A percentile compares a stretch with the other conserved stretches of the same genome.
These are phyloP conservation scores for Philaethria dido DNA, from an alignment of 2,888 invertebrate genomes.

Conservation along the genomic window DNA sequence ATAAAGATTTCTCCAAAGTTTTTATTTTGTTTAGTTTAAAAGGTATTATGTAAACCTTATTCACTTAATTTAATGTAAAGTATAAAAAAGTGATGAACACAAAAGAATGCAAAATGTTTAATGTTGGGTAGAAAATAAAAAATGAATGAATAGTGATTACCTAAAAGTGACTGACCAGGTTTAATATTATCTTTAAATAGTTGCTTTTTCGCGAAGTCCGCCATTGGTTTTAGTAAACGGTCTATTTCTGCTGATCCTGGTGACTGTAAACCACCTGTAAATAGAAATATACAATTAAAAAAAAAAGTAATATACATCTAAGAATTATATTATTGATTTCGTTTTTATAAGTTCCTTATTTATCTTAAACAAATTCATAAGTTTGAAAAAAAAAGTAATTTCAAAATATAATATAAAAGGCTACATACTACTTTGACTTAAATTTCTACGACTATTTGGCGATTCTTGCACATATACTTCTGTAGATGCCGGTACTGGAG, in stretches of 20 bases:
- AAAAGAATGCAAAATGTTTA: background rate
- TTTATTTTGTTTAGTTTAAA: background rate
- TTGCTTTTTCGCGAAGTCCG: conserved; percentile 77
- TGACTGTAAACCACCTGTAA: conserved; percentile 72
- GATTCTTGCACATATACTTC: conserved; percentile 71
- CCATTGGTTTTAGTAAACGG: conserved; percentile 86
- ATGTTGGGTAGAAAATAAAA: conserved; percentile 4
- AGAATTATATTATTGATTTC: too few relatives aligned
- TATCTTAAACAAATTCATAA: too few relatives aligned
- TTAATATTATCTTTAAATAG: conserved; percentile 82
- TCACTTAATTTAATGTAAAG: background rate
- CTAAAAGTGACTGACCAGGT: conserved; percentile 83
- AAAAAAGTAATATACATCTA: background rate
- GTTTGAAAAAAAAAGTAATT: background rate
- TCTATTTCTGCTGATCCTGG: conserved; percentile 84
- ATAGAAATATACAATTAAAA: background rate
- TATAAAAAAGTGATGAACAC: background rate
- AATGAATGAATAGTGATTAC: conserved; percentile 51
- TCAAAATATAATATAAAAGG: background rate
- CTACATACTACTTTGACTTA: conserved; percentile 35
- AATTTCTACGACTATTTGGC: conserved; percentile 56
- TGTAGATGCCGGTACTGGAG: conserved; percentile 66
- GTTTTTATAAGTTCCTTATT: too few relatives aligned
- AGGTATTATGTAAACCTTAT: background rate
- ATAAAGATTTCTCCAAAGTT: background rate